A percentile compares a stretch with the other conserved stretches of the same genome.
phyloP scores from a whole-genome alignment of 2,797 vertebrate genomes.

The Onychomys torridus region DNA sequence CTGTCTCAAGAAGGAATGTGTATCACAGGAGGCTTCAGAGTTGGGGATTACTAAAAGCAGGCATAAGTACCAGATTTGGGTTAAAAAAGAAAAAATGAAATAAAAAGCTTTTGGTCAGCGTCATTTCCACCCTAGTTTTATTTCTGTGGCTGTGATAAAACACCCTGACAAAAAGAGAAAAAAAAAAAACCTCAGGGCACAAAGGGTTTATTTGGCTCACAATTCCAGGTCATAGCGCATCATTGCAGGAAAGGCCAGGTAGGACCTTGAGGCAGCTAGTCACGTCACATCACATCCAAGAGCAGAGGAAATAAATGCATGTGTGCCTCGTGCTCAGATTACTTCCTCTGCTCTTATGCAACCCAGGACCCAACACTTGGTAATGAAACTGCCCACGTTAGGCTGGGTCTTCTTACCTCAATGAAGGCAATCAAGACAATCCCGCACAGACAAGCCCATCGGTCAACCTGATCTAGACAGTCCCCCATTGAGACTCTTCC shows the following conservation, averaged over 20 bases:
- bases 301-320: not conserved
- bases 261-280: not conserved
- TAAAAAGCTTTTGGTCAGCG: not conserved
- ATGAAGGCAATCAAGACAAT: not conserved
- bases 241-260: not conserved
- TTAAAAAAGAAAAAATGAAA: not conserved
- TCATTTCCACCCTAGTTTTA: not conserved
- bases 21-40: not conserved
- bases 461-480: not conserved
- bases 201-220: not conserved
- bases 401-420: not conserved
- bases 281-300: not conserved
- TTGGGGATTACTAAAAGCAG: not conserved
- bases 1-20: not conserved
- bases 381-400: not conserved
- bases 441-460: too few relatives aligned
- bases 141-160: not conserved
- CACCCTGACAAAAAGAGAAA: not conserved
- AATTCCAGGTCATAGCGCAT: not conserved
- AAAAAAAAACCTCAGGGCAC: rapidly evolving
- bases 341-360: not conserved
- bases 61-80: not conserved
- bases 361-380: not conserved
- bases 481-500: not conserved
- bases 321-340: not conserved